Conservation (phyloP, 2,888 invertebrate genomes). For the Dynastes hyllus region DNA sequence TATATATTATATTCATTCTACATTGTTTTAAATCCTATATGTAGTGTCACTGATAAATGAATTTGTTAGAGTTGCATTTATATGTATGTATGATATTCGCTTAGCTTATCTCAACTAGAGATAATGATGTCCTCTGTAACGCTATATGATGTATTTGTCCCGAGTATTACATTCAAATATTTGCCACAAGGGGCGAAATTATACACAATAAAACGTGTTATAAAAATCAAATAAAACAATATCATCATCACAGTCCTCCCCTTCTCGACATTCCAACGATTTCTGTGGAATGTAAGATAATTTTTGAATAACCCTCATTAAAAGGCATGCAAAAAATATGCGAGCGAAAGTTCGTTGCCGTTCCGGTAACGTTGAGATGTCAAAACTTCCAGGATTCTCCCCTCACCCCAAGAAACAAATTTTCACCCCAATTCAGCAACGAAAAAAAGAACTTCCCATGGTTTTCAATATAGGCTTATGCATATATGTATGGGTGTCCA, state of each 20-base stretch:
- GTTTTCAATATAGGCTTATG: constrained; percentile 5
- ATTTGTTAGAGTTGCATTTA: no score
- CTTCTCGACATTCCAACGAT: not conserved
- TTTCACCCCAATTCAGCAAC: not conserved
- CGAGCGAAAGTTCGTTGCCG: not conserved
- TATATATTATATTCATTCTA: no score
- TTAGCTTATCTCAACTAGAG: no score
- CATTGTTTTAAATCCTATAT: no score
- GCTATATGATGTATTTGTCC: no score
- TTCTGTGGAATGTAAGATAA: not conserved
- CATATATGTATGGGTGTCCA: not conserved
- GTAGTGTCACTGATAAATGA: no score
- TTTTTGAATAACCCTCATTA: constrained; percentile 30
- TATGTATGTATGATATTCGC: no score
- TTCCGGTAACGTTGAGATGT: constrained; percentile 19
- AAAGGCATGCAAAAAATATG: constrained; percentile 20
- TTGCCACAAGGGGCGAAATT: not conserved
- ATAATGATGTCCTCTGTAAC: no score
- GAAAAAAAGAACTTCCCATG: not conserved
- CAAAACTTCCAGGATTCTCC: constrained; percentile 6
- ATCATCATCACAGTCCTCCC: not conserved
- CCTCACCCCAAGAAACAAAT: constrained; percentile 8
- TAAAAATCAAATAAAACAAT: not conserved
- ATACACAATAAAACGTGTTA: not conserved
- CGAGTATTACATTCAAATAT: no score